Evolutionary conservation across 2,113 vertebrate genomes (phyloP).

Genomic region (Lampris incognitus): DNA sequence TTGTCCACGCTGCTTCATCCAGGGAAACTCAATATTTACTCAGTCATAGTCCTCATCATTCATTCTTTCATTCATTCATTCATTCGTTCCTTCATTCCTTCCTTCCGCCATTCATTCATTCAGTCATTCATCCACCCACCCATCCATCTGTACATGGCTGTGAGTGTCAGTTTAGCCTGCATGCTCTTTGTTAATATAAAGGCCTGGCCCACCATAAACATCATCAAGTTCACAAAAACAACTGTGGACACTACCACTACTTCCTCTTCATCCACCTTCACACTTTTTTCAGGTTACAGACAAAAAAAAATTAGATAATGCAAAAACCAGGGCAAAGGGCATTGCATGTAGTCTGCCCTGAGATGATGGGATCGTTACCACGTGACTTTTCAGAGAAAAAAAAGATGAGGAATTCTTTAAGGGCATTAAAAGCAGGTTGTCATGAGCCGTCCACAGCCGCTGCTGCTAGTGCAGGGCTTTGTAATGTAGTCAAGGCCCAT

Average conservation of each 20-base stretch:
- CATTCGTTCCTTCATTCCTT: no score
- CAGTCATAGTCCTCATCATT: conserved; percentile 19
- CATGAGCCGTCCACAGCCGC: conserved; percentile 49
- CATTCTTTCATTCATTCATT: conserved; percentile 2
- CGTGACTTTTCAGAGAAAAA: conserved; percentile 30
- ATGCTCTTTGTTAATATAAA: conserved; percentile 56
- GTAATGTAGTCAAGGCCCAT: conserved; percentile 51
- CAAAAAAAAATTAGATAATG: conserved; percentile 34
- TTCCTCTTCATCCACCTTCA: conserved; percentile 47
- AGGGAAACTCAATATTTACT: conserved; percentile 37
- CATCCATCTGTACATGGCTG: conserved; percentile 30
- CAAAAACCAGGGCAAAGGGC: conserved; percentile 61
- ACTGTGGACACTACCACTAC: conserved; percentile 28
- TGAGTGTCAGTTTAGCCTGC: conserved; percentile 56
- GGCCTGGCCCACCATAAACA: conserved; percentile 46
- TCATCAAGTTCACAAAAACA: conserved; percentile 5
- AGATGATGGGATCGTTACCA: conserved; percentile 51
- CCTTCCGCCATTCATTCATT: conserved; percentile 6
- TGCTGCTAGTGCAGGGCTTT: conserved; percentile 57
- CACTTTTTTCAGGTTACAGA: conserved; percentile 60
- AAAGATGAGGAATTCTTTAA: conserved; percentile 47
- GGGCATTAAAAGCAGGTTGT: conserved; percentile 58
- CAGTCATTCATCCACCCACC: not conserved
- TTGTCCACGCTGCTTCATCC: conserved; percentile 28
- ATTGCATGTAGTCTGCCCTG: conserved; percentile 77